Evolutionary conservation across 92 coral and sea anemone species (phyloP).

Genomic region (Phenganax stokvisi): DNA sequence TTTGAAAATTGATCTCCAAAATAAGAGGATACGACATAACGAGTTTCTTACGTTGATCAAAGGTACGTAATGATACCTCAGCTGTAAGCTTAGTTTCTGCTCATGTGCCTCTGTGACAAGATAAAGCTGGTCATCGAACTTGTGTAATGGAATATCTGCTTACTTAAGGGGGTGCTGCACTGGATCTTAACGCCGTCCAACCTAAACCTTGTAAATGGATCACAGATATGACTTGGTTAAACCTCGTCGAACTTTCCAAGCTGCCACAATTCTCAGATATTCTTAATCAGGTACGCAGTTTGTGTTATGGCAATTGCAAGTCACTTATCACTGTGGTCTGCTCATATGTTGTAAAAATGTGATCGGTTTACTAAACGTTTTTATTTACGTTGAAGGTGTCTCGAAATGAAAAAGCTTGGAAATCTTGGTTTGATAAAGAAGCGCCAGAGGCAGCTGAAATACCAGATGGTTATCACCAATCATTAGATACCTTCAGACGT

Average conservation of each 20-base stretch:
- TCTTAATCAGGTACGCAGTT: conserved; percentile 66
- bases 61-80: conserved; percentile 15
- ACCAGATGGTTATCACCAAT: conserved; percentile 95
- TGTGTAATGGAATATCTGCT: not conserved
- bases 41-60: conserved; percentile 87
- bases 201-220: conserved; percentile 93
- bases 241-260: conserved; percentile 80
- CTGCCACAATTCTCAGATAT: conserved; percentile 89
- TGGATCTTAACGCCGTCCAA: conserved; percentile 84
- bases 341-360: not conserved
- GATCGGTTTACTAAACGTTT: not conserved
- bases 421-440: conserved; percentile 95
- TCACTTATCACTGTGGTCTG: no score
- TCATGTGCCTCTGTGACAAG: no score
- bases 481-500: conserved; percentile 89
- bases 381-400: conserved; percentile 54
- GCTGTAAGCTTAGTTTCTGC: not conserved
- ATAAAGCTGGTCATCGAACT: no score
- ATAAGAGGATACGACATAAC: conserved; percentile 74
- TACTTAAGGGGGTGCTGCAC: conserved; percentile 82
- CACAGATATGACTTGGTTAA: conserved; percentile 92
- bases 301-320: not conserved
- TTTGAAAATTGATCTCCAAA: conserved; percentile 83
- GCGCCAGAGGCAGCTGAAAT: conserved; percentile 92
- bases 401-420: conserved; percentile 97